Base-by-base conservation (phyloP, 2,113 vertebrate species). In the Barnardius zonarius region DNA sequence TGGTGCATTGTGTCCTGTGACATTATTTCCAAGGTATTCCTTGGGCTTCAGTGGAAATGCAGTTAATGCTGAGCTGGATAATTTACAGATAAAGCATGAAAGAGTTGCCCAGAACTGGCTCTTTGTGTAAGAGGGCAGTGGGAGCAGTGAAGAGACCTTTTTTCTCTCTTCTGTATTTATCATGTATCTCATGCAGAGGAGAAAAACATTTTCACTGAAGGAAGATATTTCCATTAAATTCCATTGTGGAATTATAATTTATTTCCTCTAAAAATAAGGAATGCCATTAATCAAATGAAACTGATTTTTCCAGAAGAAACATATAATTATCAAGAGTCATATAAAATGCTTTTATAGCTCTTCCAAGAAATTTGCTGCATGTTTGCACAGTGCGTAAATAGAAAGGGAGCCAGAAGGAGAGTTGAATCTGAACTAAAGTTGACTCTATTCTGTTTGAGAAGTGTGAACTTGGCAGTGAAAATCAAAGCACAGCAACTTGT, bases 391-490 rank as follows among this genome's bases (percentile, higher is more conserved):
- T 77, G 51, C 0, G 4, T 39, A 88, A 82, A 48, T 63, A 66
- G 70, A 92, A 88, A 44, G 35, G 25, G 24, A 86, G 66, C 72
- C 91, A 94, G 86, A 83, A 90, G 52, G 62, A 64, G 76, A 74
- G 41, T 52, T 83, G 79, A 75, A 37, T 55, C 30, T 62, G 75
- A 86, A 15, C 22, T 72, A 4, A 59, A 78, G 64, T 80, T 88
- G 57, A 82, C 54, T 61, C 46, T 74, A 13, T 88, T 96, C 44
- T 89, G 19, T 83, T 95, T 86, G 68, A 82, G 77, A 93, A 92
- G 69, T 94, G 92, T 35, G 39, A 95, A 72, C 30, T 83, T 96
- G 87, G 91, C 83, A 92, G 46, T 35, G 70, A 69, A 82, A 96
- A 84, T 92, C 37, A 91, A 96, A 95, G 79, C 66, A 79, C 37